Conservation (phyloP, 2,888 invertebrate genomes). For the Trissoscelio sp. region DNA sequence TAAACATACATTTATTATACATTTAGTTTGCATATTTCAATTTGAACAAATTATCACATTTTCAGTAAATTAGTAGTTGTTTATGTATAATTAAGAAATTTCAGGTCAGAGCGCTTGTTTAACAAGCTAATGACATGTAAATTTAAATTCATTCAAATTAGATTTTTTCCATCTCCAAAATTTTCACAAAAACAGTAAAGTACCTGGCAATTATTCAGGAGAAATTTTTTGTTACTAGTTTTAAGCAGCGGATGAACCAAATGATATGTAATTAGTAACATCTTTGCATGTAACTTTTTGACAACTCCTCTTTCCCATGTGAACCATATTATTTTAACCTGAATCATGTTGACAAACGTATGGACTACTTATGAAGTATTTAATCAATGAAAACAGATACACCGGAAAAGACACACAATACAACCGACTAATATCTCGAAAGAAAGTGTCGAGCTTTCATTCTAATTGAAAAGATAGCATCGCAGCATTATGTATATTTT, state of each 20-base stretch:
- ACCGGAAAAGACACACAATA: constrained; percentile 22
- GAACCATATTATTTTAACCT: neutral
- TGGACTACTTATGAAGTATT: constrained; percentile 13
- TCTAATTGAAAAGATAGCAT: constrained; percentile 56
- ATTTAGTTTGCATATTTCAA: too few species aligned
- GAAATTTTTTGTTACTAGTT: too few species aligned
- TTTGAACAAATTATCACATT: too few species aligned
- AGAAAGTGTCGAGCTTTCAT: constrained; percentile 51
- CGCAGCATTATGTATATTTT: constrained; percentile 27
- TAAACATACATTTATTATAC: too few species aligned
- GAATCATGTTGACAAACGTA: constrained; percentile 16
- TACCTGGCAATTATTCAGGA: too few species aligned
- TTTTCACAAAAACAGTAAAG: too few species aligned
- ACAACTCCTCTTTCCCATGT: neutral
- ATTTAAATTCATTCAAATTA: too few species aligned
- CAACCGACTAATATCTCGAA: constrained; percentile 17
- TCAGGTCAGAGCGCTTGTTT: too few species aligned
- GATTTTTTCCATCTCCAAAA: too few species aligned
- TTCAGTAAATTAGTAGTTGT: too few species aligned
- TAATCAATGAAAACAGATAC: constrained; percentile 20
- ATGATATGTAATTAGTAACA: neutral
- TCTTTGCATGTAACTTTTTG: neutral
- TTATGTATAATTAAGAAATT: too few species aligned
- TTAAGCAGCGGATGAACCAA: neutral
- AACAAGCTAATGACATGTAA: too few species aligned